These are phyloP conservation scores for Pheosia gnoma DNA, from an alignment of 2,888 invertebrate species.

Conservation along the genomic window DNA sequence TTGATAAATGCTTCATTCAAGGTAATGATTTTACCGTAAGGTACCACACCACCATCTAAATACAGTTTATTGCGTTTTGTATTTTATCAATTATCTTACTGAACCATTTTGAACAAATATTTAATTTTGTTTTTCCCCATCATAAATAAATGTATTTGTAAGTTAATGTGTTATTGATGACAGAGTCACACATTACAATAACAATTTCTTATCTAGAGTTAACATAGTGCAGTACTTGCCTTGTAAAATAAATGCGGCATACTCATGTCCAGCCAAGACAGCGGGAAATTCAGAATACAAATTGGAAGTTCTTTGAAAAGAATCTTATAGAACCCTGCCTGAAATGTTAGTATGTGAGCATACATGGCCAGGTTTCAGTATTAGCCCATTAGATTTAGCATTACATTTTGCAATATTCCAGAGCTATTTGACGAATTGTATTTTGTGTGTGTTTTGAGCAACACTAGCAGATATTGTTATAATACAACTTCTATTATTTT, in stretches of 20 bases:
- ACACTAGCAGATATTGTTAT: too few relatives aligned
- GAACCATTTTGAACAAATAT: background rate
- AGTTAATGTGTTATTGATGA: background rate
- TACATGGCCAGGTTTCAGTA: background rate
- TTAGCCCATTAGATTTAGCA: background rate
- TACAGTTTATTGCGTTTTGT: background rate
- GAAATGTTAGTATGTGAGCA: constrained; percentile 59
- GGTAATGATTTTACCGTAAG: constrained; percentile 38
- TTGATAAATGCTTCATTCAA: constrained; percentile 25
- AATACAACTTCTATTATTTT: too few relatives aligned
- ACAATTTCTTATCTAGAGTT: constrained; percentile 45
- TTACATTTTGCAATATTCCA: too few relatives aligned
- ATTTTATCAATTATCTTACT: background rate
- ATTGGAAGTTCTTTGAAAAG: constrained; percentile 50
- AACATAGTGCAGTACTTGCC: constrained; percentile 50
- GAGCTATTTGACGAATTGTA: too few relatives aligned
- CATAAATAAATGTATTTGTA: background rate
- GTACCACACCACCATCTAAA: constrained; percentile 21
- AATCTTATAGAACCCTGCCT: constrained; percentile 44
- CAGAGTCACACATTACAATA: constrained; percentile 2
- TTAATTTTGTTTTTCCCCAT: background rate
- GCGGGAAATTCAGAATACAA: constrained; percentile 47
- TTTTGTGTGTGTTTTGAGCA: too few relatives aligned
- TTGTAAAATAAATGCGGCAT: constrained; percentile 45
- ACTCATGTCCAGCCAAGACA: constrained; percentile 55